Evolutionary conservation across 2,113 vertebrate species (phyloP).

Genomic region (Charadrius vociferus): DNA sequence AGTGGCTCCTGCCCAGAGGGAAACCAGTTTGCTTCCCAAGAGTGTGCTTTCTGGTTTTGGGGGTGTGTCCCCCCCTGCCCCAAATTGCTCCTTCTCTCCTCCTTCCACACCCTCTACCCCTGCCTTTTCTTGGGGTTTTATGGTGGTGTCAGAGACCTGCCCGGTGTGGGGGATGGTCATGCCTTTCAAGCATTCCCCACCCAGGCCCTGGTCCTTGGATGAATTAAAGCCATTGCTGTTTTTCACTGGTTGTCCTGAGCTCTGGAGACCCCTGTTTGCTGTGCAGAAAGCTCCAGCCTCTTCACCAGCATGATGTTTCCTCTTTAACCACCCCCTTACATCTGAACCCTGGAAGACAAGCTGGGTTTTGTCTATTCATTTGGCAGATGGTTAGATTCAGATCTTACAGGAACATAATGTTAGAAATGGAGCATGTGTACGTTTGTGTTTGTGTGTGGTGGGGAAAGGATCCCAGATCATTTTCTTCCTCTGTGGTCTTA

Average conservation of each 20-base stretch:
- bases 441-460: conserved; percentile 24
- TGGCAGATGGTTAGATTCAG: conserved; percentile 61
- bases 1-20: background rate
- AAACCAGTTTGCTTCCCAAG: background rate
- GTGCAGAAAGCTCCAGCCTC: background rate
- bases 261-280: background rate
- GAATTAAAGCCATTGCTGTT: background rate
- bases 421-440: conserved; percentile 31
- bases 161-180: background rate
- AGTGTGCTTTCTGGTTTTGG: background rate
- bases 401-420: conserved; percentile 48
- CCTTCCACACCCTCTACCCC: accelerated
- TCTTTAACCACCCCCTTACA: conserved; percentile 40
- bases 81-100: background rate
- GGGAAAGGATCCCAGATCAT: conserved; percentile 21
- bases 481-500: conserved; percentile 54
- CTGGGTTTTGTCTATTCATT: conserved; percentile 61
- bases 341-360: conserved; percentile 52
- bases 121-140: background rate
- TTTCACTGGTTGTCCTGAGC: background rate
- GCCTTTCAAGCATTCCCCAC: background rate
- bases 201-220: background rate
- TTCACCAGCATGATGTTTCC: background rate
- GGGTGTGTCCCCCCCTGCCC: too few species aligned
- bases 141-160: background rate